Evolutionary conservation across 2,797 vertebrate genomes (phyloP).

Genomic region (Huso huso): DNA sequence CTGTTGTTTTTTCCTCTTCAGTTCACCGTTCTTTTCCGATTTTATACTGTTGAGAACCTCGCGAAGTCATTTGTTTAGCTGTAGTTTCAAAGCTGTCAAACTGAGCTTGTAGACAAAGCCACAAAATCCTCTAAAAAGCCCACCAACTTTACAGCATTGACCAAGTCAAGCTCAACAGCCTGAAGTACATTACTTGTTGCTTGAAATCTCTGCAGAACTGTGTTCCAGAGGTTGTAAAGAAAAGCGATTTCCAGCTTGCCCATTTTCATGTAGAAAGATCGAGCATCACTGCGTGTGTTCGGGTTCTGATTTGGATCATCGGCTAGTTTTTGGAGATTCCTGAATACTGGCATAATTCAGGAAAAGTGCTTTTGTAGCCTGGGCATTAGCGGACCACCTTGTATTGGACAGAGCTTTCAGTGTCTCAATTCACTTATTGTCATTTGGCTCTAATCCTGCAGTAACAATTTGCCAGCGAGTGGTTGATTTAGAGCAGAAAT

Average conservation of each 20-base stretch:
- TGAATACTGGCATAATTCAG: conserved; percentile 17
- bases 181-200: conserved; percentile 5
- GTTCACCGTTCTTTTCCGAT: conserved; percentile 8
- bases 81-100: conserved; percentile 9
- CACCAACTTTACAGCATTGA: conserved; percentile 12
- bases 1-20: not conserved
- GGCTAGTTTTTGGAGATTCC: conserved; percentile 7
- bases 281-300: conserved; percentile 2
- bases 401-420: conserved; percentile 6
- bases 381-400: conserved; percentile 6
- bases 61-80: conserved; percentile 1
- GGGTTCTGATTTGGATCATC: conserved; percentile 9
- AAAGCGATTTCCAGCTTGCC: conserved; percentile 13
- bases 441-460: conserved; percentile 4
- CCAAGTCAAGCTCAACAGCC: conserved; percentile 15
- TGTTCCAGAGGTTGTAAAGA: conserved; percentile 14
- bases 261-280: conserved; percentile 8
- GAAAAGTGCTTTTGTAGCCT: conserved; percentile 11
- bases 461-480: conserved; percentile 13
- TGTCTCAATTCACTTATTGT: conserved; percentile 9
- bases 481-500: conserved; percentile 17
- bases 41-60: conserved; percentile 4
- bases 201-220: conserved; percentile 4
- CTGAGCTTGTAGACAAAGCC: conserved; percentile 11
- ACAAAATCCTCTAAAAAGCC: conserved; percentile 13